Evolutionary conservation across 2,113 vertebrate species (phyloP).

Genomic region (Microtus richardsoni): DNA sequence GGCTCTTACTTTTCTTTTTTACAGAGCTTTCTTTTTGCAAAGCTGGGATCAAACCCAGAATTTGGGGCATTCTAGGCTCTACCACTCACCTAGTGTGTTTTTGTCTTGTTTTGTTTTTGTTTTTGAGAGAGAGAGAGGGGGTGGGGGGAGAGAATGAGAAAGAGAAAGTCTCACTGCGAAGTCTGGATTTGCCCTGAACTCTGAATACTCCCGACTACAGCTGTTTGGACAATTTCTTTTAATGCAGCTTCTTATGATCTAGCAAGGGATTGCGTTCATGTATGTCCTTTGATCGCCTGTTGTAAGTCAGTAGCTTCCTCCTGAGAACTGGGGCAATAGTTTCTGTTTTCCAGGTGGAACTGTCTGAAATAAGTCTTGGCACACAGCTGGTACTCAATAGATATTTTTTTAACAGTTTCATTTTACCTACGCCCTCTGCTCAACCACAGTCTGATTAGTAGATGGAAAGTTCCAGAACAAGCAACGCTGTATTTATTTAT

Average conservation of each 20-base stretch:
- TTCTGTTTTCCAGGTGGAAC: not conserved
- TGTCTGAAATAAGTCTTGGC: not conserved
- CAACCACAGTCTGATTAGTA: not conserved
- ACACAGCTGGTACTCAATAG: not conserved
- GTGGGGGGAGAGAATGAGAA: too few species aligned
- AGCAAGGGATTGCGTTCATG: not conserved
- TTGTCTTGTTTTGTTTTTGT: not conserved
- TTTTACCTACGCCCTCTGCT: not conserved
- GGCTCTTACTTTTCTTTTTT: not conserved
- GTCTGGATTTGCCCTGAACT: not conserved
- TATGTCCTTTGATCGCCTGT: not conserved
- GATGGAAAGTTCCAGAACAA: not conserved
- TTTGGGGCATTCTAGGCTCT: not conserved
- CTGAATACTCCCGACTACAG: not conserved
- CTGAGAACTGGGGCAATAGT: not conserved
- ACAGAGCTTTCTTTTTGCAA: not conserved
- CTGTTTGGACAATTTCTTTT: not conserved
- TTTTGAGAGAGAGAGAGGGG: too few species aligned
- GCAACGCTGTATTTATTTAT: not conserved
- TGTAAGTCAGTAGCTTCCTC: not conserved
- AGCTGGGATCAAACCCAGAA: not conserved
- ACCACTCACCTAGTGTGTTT: not conserved
- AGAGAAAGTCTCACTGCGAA: not conserved
- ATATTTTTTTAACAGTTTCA: not conserved
- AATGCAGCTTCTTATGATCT: not conserved